phyloP scores from a whole-genome alignment of 2,797 vertebrate species.

The Cuniculus paca region DNA sequence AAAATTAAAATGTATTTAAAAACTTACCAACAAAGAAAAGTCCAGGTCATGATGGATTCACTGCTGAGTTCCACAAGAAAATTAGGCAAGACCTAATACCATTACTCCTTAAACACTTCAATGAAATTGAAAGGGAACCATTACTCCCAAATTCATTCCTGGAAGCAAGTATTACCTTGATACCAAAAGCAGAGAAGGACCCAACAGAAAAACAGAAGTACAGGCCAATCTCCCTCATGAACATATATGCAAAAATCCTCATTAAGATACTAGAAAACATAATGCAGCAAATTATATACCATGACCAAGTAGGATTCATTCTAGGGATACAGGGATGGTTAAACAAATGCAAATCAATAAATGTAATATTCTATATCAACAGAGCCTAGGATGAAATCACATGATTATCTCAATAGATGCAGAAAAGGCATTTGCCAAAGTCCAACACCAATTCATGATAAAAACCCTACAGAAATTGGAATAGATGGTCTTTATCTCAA shows the following conservation, averaged over 20 bases:
- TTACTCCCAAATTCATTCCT: neutral
- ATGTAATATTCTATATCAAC: neutral
- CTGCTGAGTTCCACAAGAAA: neutral
- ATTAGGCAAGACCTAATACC: neutral
- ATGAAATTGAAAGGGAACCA: neutral
- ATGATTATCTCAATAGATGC: neutral
- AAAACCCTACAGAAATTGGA: neutral
- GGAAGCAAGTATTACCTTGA: neutral
- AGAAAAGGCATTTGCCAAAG: neutral
- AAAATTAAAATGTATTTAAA: neutral
- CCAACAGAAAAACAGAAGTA: neutral
- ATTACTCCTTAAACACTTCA: neutral
- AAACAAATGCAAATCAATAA: neutral
- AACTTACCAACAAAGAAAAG: neutral
- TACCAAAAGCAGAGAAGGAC: neutral
- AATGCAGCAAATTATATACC: neutral
- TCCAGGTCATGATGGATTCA: neutral
- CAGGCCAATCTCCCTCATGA: neutral
- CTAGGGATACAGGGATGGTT: neutral
- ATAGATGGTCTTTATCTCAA: neutral
- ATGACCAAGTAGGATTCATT: neutral
- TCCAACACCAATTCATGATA: neutral
- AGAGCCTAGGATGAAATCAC: neutral
- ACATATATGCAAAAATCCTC: neutral
- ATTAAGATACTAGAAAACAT: neutral